phyloP scores from a whole-genome alignment of 2,888 invertebrate species.

The Portevinia maculata region DNA sequence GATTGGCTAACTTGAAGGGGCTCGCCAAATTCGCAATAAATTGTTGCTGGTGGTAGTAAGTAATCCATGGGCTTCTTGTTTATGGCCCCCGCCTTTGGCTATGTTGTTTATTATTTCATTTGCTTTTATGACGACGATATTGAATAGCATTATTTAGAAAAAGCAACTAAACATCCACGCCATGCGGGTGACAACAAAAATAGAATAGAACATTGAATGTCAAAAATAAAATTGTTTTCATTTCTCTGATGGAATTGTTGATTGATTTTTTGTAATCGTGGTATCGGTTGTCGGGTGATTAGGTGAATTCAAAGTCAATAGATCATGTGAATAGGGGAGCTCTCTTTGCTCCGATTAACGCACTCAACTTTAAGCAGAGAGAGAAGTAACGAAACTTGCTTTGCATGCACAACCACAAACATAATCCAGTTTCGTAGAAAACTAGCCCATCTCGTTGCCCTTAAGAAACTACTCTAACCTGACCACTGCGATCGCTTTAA shows the following conservation, averaged over 20 bases:
- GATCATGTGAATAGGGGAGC: slow-evolving; percentile 10
- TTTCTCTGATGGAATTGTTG: too few relatives aligned
- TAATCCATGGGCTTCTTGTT: slow-evolving; percentile 37
- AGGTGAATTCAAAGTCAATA: slow-evolving; percentile 47
- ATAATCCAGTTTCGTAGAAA: too few relatives aligned
- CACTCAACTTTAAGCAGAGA: slow-evolving; percentile 15
- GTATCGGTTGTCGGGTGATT: slow-evolving; percentile 20
- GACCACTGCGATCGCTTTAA: too few relatives aligned
- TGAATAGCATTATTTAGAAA: slow-evolving; percentile 8
- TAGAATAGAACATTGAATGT: slow-evolving; percentile 46
- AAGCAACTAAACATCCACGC: slow-evolving; percentile 35
- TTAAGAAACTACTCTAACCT: too few relatives aligned
- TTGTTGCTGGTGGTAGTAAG: slow-evolving; percentile 11
- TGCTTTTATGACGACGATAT: slow-evolving; percentile 13
- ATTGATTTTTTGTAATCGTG: too few relatives aligned
- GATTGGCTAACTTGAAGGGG: slow-evolving; percentile 58
- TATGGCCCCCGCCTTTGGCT: slow-evolving; percentile 30
- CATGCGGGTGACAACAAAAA: slow-evolving; percentile 46
- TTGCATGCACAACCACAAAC: too few relatives aligned
- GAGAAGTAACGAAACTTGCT: slow-evolving; percentile 22
- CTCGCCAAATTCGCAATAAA: slow-evolving; percentile 60
- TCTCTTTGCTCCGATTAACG: slow-evolving; percentile 28
- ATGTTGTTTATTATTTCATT: slow-evolving; percentile 45
- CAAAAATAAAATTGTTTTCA: too few relatives aligned
- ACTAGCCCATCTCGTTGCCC: too few relatives aligned